Conservation (phyloP, 2,888 invertebrate species). For the Lochmaea crataegi region DNA sequence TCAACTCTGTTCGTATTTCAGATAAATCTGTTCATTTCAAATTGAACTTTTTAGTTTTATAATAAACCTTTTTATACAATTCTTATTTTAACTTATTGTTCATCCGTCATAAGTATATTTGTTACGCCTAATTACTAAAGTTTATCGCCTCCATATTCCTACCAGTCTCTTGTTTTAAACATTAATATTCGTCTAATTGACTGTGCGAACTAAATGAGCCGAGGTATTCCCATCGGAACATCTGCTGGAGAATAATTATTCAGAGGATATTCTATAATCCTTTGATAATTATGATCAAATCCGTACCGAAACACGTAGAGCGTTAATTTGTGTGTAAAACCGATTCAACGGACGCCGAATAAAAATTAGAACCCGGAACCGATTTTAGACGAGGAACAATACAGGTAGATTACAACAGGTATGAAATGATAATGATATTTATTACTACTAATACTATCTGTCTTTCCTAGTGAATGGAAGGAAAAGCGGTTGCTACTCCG, state of each 20-base stretch:
- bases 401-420: no score
- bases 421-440: no score
- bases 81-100: no score
- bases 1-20: no score
- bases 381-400: not conserved
- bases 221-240: slow-evolving; percentile 7
- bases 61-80: no score
- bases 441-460: no score
- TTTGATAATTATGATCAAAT: slow-evolving; percentile 25
- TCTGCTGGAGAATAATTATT: slow-evolving; percentile 26
- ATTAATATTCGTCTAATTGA: slow-evolving; percentile 22
- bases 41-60: no score
- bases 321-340: slow-evolving; percentile 7
- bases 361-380: not conserved
- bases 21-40: no score
- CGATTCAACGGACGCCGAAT: not conserved
- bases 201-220: slow-evolving; percentile 11
- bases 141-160: not conserved
- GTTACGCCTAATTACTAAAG: not conserved
- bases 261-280: slow-evolving; percentile 16
- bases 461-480: no score
- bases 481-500: no score
- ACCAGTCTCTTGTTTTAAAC: not conserved
- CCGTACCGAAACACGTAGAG: slow-evolving; percentile 11
- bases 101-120: not conserved